Evolutionary conservation across 2,888 invertebrate genomes (phyloP), one percentile per base, ranked within the genome.

Genomic region (Augochlorella aurata): DNA sequence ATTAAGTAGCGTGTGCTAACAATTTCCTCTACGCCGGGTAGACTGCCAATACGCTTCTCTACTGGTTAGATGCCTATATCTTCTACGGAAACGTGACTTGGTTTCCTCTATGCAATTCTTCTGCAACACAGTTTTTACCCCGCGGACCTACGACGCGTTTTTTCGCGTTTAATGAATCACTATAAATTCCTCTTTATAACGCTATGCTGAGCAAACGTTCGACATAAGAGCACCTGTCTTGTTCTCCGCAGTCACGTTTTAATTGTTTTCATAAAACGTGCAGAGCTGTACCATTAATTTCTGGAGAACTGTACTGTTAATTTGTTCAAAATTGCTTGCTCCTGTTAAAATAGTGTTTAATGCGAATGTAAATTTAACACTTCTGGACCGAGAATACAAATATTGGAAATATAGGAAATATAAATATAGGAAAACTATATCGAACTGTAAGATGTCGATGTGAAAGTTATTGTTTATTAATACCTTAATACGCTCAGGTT

Each of bases 121-220:
- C 18, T 16, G 44, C 58, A 10, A 45, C 65, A 54, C 38, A 73
- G 65, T 47, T 72, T 75, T 69, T 72, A 18, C 14, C 54, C 44
- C 16, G 7, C 45, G 12, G 21, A 50, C 50, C 12, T 21, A 58
- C 49, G 66, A 74, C 49, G 47, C 71, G 50, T 63, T 63, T 29
- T 49, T 58, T n/a, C n/a, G 45, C 50, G 52, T 80, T 80, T 82
- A 80, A 80, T 52, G 80, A 75, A 80, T 74, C 70, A 50, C 81
- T 47, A 75, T 68, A 63, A 75, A 58, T 70, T 67, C 45, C 61
- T 29, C 24, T 68, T 65, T 52, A 61, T 52, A 75, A 63, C 24
- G 0, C 12, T 58, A 7, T 38, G 21, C 47, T 49, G 21, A 44
- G 54, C 14, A 50, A 49, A 52, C 24, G 52, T 54, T 18, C 49